Conservation (phyloP, 92 coral and sea anemone genomes). For the Galaxea fascicularis region DNA sequence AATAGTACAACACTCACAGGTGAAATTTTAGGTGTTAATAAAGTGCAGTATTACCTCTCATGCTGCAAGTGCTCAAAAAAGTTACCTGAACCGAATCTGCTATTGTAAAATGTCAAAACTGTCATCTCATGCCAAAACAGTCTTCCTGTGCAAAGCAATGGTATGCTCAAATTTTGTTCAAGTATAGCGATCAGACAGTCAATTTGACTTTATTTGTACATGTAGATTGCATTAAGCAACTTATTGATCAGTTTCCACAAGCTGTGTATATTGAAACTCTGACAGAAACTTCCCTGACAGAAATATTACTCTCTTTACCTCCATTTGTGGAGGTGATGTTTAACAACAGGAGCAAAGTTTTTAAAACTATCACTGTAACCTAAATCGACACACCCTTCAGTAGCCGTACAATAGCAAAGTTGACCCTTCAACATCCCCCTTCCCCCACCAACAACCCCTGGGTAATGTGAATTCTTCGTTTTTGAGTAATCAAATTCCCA, state of each 20-base stretch:
- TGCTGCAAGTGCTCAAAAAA: constrained; percentile 5
- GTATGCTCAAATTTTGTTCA: constrained; percentile 37
- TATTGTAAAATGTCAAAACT: constrained; percentile 6
- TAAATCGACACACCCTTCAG: too few relatives aligned
- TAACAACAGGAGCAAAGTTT: too few relatives aligned
- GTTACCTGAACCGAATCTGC: neutral
- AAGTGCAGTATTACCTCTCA: neutral
- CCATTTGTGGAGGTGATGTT: too few relatives aligned
- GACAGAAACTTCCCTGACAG: constrained; percentile 10
- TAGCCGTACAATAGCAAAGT: too few relatives aligned
- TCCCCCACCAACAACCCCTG: too few relatives aligned
- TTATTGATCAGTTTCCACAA: constrained; percentile 21
- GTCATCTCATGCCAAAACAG: neutral
- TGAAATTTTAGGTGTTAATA: neutral
- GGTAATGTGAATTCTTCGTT: constrained; percentile 1
- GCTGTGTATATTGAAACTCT: constrained; percentile 15
- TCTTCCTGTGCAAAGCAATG: constrained; percentile 25
- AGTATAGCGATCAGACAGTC: constrained; percentile 19
- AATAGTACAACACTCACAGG: neutral
- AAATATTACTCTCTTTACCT: constrained; percentile 10
- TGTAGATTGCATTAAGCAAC: constrained; percentile 22
- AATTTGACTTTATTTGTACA: constrained; percentile 31
- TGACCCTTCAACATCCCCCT: too few relatives aligned
- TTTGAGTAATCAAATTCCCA: constrained; percentile 14
- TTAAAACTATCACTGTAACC: too few relatives aligned